These are phyloP conservation scores for Chelonus insularis DNA, from an alignment of 1,140 invertebrate genomes.

Conservation along the genomic window DNA sequence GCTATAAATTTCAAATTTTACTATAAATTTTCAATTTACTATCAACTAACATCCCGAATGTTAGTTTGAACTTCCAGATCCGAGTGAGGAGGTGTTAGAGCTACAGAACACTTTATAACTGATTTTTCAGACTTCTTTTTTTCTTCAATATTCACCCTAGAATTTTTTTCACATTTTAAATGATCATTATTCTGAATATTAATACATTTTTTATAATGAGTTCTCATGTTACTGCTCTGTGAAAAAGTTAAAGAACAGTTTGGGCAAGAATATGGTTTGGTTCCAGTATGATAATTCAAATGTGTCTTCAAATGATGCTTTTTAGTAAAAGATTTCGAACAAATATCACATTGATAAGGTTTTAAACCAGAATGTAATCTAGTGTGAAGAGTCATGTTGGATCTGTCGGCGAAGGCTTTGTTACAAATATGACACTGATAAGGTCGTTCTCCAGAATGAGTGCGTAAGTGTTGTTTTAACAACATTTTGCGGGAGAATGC, in stretches of 20 bases:
- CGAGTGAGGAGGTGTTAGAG: slow-evolving; percentile 5
- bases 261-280: slow-evolving; percentile 75
- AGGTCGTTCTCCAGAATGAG: slow-evolving; percentile 78
- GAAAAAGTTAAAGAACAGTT: slow-evolving; percentile 75
- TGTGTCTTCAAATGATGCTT: slow-evolving; percentile 84
- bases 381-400: slow-evolving; percentile 80
- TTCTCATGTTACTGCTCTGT: slow-evolving; percentile 79
- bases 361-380: slow-evolving; percentile 79
- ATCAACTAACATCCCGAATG: neutral
- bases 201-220: slow-evolving; percentile 73
- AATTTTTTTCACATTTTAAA: neutral
- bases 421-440: slow-evolving; percentile 71
- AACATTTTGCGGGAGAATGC: slow-evolving; percentile 83
- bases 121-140: neutral
- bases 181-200: slow-evolving; percentile 31
- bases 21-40: neutral
- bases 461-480: slow-evolving; percentile 76
- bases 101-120: neutral
- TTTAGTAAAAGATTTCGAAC: slow-evolving; percentile 85
- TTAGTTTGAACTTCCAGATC: neutral
- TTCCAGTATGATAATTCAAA: slow-evolving; percentile 77
- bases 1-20: neutral
- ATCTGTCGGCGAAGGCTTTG: slow-evolving; percentile 78
- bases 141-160: neutral
- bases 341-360: slow-evolving; percentile 83